These are phyloP conservation scores for Drosophila sulfurigaster DNA, from an alignment of 1,140 invertebrate species.

Conservation along the genomic window DNA sequence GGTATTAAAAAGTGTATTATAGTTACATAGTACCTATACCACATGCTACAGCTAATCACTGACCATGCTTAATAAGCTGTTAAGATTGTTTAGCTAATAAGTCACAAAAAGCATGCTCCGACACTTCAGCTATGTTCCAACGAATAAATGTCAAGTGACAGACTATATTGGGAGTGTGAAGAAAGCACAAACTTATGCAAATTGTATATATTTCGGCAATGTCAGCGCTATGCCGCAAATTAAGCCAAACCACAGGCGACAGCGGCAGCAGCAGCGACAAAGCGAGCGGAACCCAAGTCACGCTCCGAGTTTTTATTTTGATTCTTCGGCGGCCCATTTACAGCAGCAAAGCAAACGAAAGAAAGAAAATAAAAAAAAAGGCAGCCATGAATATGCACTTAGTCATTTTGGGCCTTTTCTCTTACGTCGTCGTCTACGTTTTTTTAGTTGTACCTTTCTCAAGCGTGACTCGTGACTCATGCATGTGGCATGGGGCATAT, in stretches of 20 bases:
- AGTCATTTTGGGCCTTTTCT: conserved; percentile 71
- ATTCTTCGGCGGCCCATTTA: conserved; percentile 67
- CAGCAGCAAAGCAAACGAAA: conserved; percentile 58
- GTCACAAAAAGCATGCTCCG: conserved; percentile 4
- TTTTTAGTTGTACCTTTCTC: conserved; percentile 45
- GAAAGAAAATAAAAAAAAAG: conserved; percentile 54
- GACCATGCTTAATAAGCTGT: conserved; percentile 9
- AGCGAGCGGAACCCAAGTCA: conserved; percentile 61
- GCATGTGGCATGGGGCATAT: conserved; percentile 15
- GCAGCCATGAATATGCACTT: conserved; percentile 74
- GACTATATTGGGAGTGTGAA: not conserved
- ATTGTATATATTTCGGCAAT: conserved; percentile 30
- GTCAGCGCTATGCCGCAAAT: conserved; percentile 57
- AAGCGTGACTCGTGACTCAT: conserved; percentile 49
- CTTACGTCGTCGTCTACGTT: conserved; percentile 58
- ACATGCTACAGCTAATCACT: conserved; percentile 11
- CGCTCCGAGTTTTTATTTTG: conserved; percentile 58
- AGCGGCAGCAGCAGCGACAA: conserved; percentile 34
- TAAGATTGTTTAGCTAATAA: conserved; percentile 59
- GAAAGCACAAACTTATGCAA: conserved; percentile 42
- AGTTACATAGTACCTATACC: not conserved
- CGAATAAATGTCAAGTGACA: conserved; percentile 52
- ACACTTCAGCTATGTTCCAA: no score
- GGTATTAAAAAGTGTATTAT: no score
- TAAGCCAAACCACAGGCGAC: conserved; percentile 35